Evolutionary conservation across 2,797 vertebrate genomes (phyloP), one percentile per base, ranked within the genome.

Genomic region (Acipenser oxyrinchus): DNA sequence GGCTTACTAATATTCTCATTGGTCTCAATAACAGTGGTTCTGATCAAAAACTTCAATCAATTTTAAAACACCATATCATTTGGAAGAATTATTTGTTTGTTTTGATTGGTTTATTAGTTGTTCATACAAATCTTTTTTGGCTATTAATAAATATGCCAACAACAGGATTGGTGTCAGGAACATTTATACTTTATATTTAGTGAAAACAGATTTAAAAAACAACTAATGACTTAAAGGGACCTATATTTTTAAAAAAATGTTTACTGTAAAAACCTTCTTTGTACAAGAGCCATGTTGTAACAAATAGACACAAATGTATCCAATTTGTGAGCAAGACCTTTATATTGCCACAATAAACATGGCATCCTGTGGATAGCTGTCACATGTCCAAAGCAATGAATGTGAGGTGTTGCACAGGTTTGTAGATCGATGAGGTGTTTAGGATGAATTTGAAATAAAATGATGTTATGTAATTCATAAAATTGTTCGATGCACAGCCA

Each of bases 401-500:
- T 71, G 50, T 77, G 72, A 71, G 60, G 62, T 10, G 63, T 76
- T 78, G 37, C 82, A 73, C 76, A 80, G 83, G 75, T 72, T 68
- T 63, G 51, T 70, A 61, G 72, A 73, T 68, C 82, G 81, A 86
- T 82, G 82, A 83, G 70, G 81, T 83, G 79, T 78, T 72, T 71
- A 64, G 66, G 80, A 83, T 79, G 67, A 68, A 71, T 77, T 73
- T 52, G 76, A 63, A 78, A 81, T 77, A 76, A 78, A 60, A 64
- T 62, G 72, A 69, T 78, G 73, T 74, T 75, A 63, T 60, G 52
- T 58, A 58, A 51, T 67, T 67, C 66, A 73, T 73, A 74, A 76
- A 74, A 51, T 52, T 57, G 49, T 68, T 61, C 62, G 62, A 68
- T 37, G 1, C 65, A 75, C 70, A 78, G 12, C 23, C 13, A 13